Evolutionary conservation across 2,797 vertebrate genomes (phyloP).

Genomic region (Neomorphus geoffroyi): DNA sequence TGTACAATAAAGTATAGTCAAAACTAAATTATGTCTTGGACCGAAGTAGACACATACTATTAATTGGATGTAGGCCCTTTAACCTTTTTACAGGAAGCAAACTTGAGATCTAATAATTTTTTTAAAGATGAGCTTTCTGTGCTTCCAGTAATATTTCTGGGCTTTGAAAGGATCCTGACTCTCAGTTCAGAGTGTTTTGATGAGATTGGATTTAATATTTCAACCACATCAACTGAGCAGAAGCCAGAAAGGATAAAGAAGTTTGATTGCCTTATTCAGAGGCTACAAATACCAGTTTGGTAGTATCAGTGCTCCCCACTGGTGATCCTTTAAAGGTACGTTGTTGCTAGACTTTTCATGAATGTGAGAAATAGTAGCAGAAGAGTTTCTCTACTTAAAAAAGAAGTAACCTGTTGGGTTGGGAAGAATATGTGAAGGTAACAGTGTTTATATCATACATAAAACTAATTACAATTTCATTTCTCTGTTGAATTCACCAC

Average conservation of each 20-base stretch:
- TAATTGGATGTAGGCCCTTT: constrained; percentile 78
- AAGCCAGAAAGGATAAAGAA: neutral
- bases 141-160: constrained; percentile 75
- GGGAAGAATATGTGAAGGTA: neutral
- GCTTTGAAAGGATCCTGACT: constrained; percentile 49
- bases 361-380: neutral
- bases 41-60: constrained; percentile 43
- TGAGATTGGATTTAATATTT: constrained; percentile 49
- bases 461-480: neutral
- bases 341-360: neutral
- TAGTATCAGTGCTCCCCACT: neutral
- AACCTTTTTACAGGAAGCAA: constrained; percentile 77
- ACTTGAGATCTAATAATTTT: constrained; percentile 76
- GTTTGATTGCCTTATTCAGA: neutral
- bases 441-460: neutral
- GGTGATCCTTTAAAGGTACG: neutral
- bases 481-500: neutral
- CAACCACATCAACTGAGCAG: neutral
- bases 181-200: constrained; percentile 29
- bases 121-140: constrained; percentile 70
- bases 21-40: constrained; percentile 68
- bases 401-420: neutral
- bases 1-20: constrained; percentile 61
- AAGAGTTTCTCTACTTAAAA: neutral
- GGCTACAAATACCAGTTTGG: neutral